Evolutionary conservation across 2,797 vertebrate genomes (phyloP), one percentile per base, ranked within the genome.

Genomic region (Acanthurus tractus): DNA sequence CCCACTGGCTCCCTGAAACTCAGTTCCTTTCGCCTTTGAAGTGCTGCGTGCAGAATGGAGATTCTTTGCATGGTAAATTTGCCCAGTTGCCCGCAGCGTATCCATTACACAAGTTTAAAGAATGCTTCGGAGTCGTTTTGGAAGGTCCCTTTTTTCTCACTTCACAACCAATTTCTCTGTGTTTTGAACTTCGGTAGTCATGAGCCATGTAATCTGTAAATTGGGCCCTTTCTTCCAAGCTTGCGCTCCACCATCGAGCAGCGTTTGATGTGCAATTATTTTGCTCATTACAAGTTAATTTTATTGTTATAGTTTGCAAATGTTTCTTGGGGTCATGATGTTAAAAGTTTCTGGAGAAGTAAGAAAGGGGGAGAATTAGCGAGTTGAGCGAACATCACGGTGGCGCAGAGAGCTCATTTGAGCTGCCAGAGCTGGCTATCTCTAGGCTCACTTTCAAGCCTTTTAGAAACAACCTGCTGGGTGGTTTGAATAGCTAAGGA

Each of bases 211-310:
- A 95, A 95, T 96, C 95, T 95, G 87, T 90, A 95, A 96, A 96
- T 96, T 95, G 93, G 91, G 86, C 90, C 81, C 91, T 93, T 94
- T 95, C 92, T 93, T 94, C 89, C 86, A 15, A 84, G 87, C 88
- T 76, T 8, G 78, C 79, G 84, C 94, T 92, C 71, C 89, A 76
- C 89, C 86, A 90, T 91, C 89, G 82, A 88, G 86, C 81, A 45
- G 91, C 84, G 93, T 96, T 96, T 96, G 94, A 96, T 94, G 95
- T 95, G 94, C 94, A 94, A 95, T 96, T 96, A 96, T 96, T 96
- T 96, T 96, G 91, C 95, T 95, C 95, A 96, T 96, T 95, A 95
- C 95, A 95, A 94, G 94, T 95, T 95, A 94, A 96, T 96, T 96
- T 95, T 94, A 95, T 96, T 96, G 95, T 96, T 95, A 94, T 94